Conservation (phyloP, 2,797 vertebrate species). For the Discoglossus pictus region DNA sequence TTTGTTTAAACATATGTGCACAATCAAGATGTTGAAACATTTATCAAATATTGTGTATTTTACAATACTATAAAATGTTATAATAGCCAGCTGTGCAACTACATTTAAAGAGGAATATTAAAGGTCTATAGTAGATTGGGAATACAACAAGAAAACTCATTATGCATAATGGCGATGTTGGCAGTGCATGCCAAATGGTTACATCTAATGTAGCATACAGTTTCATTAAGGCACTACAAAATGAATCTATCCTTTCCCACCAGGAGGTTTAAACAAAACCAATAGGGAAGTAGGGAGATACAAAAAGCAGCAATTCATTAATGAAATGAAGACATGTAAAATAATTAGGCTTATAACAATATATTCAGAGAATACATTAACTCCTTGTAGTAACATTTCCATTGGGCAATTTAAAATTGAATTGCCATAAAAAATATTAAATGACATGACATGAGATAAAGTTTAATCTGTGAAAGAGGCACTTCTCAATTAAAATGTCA, state of each 20-base stretch:
- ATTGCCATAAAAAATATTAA: slow-evolving; percentile 10
- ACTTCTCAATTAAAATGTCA: slow-evolving; percentile 33
- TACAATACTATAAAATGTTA: slow-evolving; percentile 35
- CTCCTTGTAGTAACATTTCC: slow-evolving; percentile 54
- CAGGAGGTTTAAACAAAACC: slow-evolving; percentile 81
- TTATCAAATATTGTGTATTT: slow-evolving; percentile 20
- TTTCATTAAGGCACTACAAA: slow-evolving; percentile 81
- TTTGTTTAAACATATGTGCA: background rate
- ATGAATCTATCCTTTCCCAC: slow-evolving; percentile 77
- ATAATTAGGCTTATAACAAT: slow-evolving; percentile 74
- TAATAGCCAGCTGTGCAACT: slow-evolving; percentile 49
- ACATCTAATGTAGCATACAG: slow-evolving; percentile 84
- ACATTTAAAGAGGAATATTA: slow-evolving; percentile 57
- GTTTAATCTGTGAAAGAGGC: slow-evolving; percentile 9
- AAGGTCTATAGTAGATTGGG: slow-evolving; percentile 67
- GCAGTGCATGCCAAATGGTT: slow-evolving; percentile 80
- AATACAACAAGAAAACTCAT: slow-evolving; percentile 67
- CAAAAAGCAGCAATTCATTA: slow-evolving; percentile 75
- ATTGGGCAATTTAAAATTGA: slow-evolving; percentile 10
- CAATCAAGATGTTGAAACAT: slow-evolving; percentile 31
- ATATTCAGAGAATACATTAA: slow-evolving; percentile 69
- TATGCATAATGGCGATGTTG: slow-evolving; percentile 76
- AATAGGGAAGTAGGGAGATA: slow-evolving; percentile 70
- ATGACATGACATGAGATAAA: background rate
- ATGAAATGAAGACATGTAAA: slow-evolving; percentile 75